Conservation (phyloP, 2,797 vertebrate genomes). For the Amniataba percoides region DNA sequence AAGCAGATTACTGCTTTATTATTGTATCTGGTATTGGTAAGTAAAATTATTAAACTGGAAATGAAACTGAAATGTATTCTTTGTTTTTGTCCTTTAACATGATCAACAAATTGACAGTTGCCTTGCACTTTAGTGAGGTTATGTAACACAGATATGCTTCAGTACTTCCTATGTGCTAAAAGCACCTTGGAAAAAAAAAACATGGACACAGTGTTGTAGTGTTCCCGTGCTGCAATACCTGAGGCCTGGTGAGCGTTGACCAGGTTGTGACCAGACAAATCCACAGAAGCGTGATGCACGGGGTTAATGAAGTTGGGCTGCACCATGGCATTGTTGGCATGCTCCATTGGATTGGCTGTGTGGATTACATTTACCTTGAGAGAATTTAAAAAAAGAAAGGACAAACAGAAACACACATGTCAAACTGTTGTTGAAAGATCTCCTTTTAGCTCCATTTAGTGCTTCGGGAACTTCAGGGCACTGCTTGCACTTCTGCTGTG, state of each 20-base stretch:
- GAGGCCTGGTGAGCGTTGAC: conserved; percentile 94
- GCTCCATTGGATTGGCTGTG: conserved; percentile 92
- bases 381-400: background rate
- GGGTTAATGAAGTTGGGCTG: conserved; percentile 97
- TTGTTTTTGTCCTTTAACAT: background rate
- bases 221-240: conserved; percentile 82
- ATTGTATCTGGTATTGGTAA: conserved; percentile 30
- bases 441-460: background rate
- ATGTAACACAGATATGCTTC: background rate
- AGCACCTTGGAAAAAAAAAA: too few relatives aligned
- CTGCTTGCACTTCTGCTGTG: background rate
- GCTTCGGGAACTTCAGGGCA: background rate
- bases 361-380: conserved; percentile 96
- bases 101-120: background rate
- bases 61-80: background rate
- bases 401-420: background rate
- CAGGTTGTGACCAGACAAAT: conserved; percentile 96
- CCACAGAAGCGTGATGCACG: conserved; percentile 93
- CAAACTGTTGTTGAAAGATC: background rate
- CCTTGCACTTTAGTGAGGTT: background rate
- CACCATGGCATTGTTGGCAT: conserved; percentile 92
- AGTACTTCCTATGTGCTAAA: background rate
- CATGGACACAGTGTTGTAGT: too few relatives aligned
- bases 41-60: conserved; percentile 25
- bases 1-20: conserved; percentile 71